phyloP scores from a whole-genome alignment of 2,797 vertebrate species.

The Clarias platycephalus region DNA sequence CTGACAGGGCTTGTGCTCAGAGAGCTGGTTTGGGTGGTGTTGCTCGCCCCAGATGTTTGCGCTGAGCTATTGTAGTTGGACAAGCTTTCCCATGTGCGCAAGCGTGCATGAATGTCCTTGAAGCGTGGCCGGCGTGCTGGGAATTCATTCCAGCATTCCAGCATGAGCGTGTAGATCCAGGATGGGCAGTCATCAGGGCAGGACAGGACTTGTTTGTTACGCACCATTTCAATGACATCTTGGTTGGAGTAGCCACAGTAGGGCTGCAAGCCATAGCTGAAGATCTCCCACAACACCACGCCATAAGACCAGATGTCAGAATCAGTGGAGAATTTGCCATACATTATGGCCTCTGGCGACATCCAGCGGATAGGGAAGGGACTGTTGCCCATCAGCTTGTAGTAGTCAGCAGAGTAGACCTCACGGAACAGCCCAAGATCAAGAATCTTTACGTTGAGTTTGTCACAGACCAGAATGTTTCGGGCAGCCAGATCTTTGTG shows the following conservation, averaged over 20 bases:
- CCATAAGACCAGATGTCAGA: slow-evolving; percentile 97
- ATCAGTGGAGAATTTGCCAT: slow-evolving; percentile 91
- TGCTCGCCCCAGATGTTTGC: slow-evolving; percentile 91
- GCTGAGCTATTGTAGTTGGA: slow-evolving; percentile 91
- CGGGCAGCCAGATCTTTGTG: slow-evolving; percentile 95
- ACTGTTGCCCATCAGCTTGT: slow-evolving; percentile 83
- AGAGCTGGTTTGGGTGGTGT: slow-evolving; percentile 94
- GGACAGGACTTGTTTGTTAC: slow-evolving; percentile 83
- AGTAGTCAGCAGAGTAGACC: slow-evolving; percentile 95
- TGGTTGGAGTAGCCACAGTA: slow-evolving; percentile 97
- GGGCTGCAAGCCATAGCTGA: slow-evolving; percentile 94
- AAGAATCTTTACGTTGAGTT: slow-evolving; percentile 89
- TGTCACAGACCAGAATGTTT: slow-evolving; percentile 91
- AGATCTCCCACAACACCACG: slow-evolving; percentile 94
- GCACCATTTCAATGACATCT: slow-evolving; percentile 96
- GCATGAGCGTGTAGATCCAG: slow-evolving; percentile 92
- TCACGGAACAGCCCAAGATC: slow-evolving; percentile 93
- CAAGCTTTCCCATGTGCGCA: slow-evolving; percentile 91
- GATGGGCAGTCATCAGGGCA: slow-evolving; percentile 93
- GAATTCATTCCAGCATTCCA: slow-evolving; percentile 95
- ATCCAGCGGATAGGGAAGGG: slow-evolving; percentile 95
- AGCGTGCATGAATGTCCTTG: slow-evolving; percentile 90
- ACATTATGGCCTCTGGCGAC: slow-evolving; percentile 91
- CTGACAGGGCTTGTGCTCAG: slow-evolving; percentile 95
- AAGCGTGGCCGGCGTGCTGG: slow-evolving; percentile 89